Conservation (phyloP, 2,113 vertebrate species). For the Anser brachyrhynchus region DNA sequence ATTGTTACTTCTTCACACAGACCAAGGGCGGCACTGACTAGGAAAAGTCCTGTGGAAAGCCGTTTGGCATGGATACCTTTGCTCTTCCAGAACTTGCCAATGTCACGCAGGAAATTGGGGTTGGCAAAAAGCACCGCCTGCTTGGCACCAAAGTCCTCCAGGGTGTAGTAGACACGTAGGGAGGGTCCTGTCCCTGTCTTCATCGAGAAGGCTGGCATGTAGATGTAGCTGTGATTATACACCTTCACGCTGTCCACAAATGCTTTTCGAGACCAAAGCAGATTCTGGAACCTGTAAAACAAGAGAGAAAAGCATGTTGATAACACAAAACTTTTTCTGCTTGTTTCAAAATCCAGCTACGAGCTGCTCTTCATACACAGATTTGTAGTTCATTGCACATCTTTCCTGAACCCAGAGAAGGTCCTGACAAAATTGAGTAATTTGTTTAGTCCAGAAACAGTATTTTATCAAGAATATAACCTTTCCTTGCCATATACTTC, state of each 20-base stretch:
- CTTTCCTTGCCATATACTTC: not conserved
- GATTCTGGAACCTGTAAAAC: slow-evolving; percentile 88
- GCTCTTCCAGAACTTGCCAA: slow-evolving; percentile 92
- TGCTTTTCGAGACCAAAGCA: slow-evolving; percentile 91
- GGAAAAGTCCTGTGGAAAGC: slow-evolving; percentile 93
- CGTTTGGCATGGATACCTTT: slow-evolving; percentile 90
- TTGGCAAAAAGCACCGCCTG: slow-evolving; percentile 94
- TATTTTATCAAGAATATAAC: not conserved
- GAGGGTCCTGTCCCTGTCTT: slow-evolving; percentile 89
- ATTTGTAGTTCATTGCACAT: not conserved
- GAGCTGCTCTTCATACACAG: not conserved
- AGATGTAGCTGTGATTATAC: slow-evolving; percentile 93
- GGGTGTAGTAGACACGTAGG: slow-evolving; percentile 87
- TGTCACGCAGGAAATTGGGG: slow-evolving; percentile 89
- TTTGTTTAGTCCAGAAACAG: not conserved
- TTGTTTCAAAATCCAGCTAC: not conserved
- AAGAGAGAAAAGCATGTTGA: not conserved
- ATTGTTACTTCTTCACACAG: slow-evolving; percentile 93
- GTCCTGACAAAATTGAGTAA: not conserved
- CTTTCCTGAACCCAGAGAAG: not conserved
- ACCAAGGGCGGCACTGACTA: slow-evolving; percentile 91
- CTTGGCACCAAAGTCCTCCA: slow-evolving; percentile 86
- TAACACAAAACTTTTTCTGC: not conserved
- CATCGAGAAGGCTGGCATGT: slow-evolving; percentile 98
- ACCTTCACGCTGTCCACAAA: slow-evolving; percentile 93